These are phyloP conservation scores for Fragum sueziense DNA, from an alignment of 2,888 invertebrate genomes.

Conservation along the genomic window DNA sequence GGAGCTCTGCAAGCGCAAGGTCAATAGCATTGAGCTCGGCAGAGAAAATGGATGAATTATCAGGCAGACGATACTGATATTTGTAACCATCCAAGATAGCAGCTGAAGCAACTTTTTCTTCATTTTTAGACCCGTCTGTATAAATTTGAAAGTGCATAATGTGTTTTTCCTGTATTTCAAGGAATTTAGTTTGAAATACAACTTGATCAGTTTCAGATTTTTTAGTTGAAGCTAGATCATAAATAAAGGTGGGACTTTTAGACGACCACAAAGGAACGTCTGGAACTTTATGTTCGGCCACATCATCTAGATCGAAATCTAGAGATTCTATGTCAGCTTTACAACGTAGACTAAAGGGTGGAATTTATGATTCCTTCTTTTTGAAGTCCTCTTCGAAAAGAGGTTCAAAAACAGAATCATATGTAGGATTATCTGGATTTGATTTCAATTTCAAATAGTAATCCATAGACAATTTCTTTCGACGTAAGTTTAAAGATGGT, in stretches of 20 bases:
- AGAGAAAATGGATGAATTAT: constrained; percentile 30
- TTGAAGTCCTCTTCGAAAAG: neutral
- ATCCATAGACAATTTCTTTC: constrained; percentile 21
- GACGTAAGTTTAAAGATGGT: constrained; percentile 16
- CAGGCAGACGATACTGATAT: constrained; percentile 9
- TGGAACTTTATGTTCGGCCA: neutral
- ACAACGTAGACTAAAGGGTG: constrained; percentile 22
- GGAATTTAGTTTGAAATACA: constrained; percentile 16
- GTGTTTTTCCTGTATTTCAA: constrained; percentile 4
- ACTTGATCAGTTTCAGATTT: constrained; percentile 13
- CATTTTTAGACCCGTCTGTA: constrained; percentile 44
- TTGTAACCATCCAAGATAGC: neutral
- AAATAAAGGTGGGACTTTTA: constrained; percentile 15
- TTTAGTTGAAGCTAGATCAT: constrained; percentile 11
- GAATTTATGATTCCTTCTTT: neutral
- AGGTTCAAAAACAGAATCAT: constrained; percentile 21
- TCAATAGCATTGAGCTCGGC: constrained; percentile 31
- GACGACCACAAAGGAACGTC: constrained; percentile 14
- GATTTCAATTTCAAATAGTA: constrained; percentile 19
- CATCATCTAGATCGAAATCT: constrained; percentile 6
- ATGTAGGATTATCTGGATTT: constrained; percentile 8
- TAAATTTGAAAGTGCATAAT: constrained; percentile 6
- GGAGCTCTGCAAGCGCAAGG: constrained; percentile 23
- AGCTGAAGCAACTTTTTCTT: constrained; percentile 13
- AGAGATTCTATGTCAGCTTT: neutral